Base-by-base conservation (phyloP, 1,140 invertebrate species). In the Drosophila punjabiensis region DNA sequence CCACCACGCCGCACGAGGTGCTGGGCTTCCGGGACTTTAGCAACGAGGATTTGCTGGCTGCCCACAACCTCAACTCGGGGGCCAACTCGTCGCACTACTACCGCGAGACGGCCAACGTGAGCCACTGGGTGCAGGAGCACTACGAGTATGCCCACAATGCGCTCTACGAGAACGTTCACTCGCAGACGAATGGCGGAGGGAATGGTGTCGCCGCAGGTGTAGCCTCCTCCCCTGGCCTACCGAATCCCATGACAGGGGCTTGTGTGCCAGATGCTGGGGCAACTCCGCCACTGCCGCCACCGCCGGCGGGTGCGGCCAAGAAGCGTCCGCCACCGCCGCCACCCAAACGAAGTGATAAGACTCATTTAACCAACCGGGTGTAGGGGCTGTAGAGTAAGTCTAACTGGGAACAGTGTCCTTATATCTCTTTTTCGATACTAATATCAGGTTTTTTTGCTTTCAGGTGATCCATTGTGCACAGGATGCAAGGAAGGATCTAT, bases 121-220 rank as follows among this genome's bases (percentile, higher is more conserved):
- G 96, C 4, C 97, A 97, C 85, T 98, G 97, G 97, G 96, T 98
- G n/a, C 95, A 96, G 76, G 97, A 98, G 84, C 97, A 98, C 81
- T 98, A 98, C 81, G 97, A 97, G 0, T 91, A 90, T 69, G 69
- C 87, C 0, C 90, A 86, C 68, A 92, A 91, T 60, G 92, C 92
- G 28, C 79, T 94, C 16, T 94, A 94, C 60, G 93, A 94, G 75
- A 94, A 94, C 71, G 79, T 93, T 0, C 91, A 92, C 43, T 79
- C 58, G 24, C 89, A 90, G 71, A 78, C 64, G 43, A 91, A 85
- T 58, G 78, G 69, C 14, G 67, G 33, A 5, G 43, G 14, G 30
- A 18, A 18, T 30, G 52, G 30, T 9, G 45, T 14, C 1, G 45
- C 5, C 0, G 45, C 3, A 16, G 47, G 7, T 28, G 48, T 28